A percentile compares a stretch with the other conserved stretches of the same genome.
These are phyloP conservation scores for Podilymbus podiceps DNA, from an alignment of 2,113 vertebrate species.

Conservation along the genomic window DNA sequence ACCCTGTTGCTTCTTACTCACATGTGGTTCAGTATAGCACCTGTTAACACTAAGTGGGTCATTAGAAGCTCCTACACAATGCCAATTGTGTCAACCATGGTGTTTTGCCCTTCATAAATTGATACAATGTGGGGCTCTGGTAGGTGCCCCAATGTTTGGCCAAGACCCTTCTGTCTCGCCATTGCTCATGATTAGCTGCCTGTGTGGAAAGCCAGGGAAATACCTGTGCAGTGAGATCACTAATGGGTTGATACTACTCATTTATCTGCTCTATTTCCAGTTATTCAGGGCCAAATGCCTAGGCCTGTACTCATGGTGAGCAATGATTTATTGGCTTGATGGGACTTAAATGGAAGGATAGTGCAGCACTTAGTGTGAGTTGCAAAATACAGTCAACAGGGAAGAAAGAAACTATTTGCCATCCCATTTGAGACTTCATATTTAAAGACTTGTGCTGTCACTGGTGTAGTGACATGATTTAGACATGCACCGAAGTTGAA, in stretches of 20 bases:
- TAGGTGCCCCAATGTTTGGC: rapidly evolving
- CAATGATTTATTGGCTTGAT: not conserved
- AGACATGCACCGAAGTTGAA: not conserved
- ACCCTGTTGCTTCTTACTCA: not conserved
- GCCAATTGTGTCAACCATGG: not conserved
- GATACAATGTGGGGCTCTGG: not conserved
- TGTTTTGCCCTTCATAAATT: not conserved
- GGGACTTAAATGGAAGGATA: not conserved
- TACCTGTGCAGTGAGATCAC: not conserved
- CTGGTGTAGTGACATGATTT: not conserved
- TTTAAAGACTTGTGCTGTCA: not conserved
- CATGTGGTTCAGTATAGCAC: not conserved
- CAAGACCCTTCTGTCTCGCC: not conserved
- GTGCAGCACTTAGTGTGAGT: not conserved
- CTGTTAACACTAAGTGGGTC: not conserved
- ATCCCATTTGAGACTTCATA: not conserved
- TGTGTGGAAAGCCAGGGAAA: not conserved
- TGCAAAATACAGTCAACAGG: not conserved
- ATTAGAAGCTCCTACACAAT: not conserved
- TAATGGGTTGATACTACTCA: not conserved
- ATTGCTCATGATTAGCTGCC: not conserved
- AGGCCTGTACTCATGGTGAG: not conserved
- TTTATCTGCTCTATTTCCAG: not conserved
- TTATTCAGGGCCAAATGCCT: not conserved
- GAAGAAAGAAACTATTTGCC: not conserved